phyloP scores from a whole-genome alignment of 2,888 invertebrate species.

The Hoplodrina ambigua region DNA sequence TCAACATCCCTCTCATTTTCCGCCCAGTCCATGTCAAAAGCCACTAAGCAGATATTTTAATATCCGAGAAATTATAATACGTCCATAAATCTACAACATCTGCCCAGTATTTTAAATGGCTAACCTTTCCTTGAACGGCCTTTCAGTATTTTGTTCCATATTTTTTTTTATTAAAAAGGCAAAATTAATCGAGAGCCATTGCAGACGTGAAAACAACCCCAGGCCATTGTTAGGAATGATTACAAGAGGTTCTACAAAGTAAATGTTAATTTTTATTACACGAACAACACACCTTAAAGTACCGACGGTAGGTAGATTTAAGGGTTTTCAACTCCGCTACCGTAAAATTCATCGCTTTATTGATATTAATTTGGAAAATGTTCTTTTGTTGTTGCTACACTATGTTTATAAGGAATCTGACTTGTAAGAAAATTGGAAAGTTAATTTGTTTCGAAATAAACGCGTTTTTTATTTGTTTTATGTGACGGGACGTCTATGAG shows the following conservation, averaged over 20 bases:
- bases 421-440: constrained; percentile 26
- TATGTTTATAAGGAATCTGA: constrained; percentile 29
- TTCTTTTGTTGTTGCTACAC: constrained; percentile 30
- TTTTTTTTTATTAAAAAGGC: constrained; percentile 83
- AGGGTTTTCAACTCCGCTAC: constrained; percentile 64
- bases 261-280: constrained; percentile 88
- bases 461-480: neutral
- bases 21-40: constrained; percentile 67
- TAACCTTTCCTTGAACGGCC: constrained; percentile 72
- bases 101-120: constrained; percentile 76
- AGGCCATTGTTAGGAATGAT: constrained; percentile 87
- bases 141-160: constrained; percentile 74
- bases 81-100: constrained; percentile 74
- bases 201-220: constrained; percentile 87
- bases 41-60: constrained; percentile 68
- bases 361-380: constrained; percentile 58
- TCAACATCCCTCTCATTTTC: constrained; percentile 61
- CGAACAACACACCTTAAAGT: constrained; percentile 80
- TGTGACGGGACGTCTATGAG: neutral
- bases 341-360: constrained; percentile 65
- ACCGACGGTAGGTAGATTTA: constrained; percentile 68
- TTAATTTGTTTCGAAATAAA: constrained; percentile 30
- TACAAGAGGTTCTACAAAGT: constrained; percentile 85
- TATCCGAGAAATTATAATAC: constrained; percentile 67
- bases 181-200: constrained; percentile 87